Conservation (phyloP, 2,113 vertebrate genomes). For the Platycercus adscitus region DNA sequence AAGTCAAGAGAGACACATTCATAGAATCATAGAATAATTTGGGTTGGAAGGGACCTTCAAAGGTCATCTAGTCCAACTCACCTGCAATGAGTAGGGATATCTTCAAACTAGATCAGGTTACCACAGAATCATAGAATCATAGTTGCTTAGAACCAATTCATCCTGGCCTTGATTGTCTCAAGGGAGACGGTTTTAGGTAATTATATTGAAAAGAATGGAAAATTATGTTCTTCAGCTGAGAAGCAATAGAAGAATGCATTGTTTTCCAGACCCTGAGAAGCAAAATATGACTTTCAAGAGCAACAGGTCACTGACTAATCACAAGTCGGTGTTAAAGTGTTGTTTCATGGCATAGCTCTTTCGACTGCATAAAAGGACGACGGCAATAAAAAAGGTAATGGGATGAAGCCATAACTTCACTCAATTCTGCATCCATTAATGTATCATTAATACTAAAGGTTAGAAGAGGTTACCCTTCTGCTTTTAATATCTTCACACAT, state of each 20-base stretch:
- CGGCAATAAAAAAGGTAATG: background rate
- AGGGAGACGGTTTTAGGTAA: background rate
- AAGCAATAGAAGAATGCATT: background rate
- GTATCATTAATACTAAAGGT: background rate
- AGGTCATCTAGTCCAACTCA: background rate
- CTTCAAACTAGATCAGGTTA: background rate
- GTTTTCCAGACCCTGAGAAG: background rate
- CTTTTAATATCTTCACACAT: background rate
- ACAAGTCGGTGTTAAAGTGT: background rate
- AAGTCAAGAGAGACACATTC: background rate
- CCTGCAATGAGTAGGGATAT: background rate
- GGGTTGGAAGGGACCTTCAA: background rate
- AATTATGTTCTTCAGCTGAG: background rate
- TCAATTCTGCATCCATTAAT: background rate
- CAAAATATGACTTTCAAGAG: background rate
- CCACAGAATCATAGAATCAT: no score
- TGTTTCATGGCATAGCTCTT: background rate
- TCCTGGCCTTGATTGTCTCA: background rate
- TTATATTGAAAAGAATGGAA: background rate
- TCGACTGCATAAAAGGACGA: background rate
- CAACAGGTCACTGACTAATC: background rate
- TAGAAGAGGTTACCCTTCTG: background rate
- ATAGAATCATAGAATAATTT: background rate
- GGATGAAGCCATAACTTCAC: background rate
- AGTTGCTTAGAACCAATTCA: background rate